Conservation (phyloP, 2,113 vertebrate genomes). For the Chionomys nivalis region DNA sequence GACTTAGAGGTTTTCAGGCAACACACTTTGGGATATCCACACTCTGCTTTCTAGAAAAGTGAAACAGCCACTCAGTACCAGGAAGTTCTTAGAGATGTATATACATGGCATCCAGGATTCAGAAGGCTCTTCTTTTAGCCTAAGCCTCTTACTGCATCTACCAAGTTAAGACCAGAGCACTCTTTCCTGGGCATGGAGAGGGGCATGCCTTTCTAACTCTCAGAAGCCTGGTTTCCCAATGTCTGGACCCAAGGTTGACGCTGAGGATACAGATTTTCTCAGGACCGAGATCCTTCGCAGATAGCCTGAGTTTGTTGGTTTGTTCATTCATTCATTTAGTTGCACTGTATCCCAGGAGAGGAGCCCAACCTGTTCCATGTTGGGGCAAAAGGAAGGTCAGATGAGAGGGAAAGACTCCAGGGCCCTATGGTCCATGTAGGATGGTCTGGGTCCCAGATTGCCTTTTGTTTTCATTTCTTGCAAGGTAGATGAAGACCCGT, state of each 20-base stretch:
- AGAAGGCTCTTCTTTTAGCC: background rate
- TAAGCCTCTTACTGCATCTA: background rate
- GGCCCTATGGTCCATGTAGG: accelerated
- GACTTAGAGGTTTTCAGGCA: background rate
- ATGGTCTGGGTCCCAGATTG: background rate
- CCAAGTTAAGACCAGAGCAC: background rate
- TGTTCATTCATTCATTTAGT: background rate
- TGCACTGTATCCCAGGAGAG: background rate
- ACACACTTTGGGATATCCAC: accelerated
- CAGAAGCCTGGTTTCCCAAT: background rate
- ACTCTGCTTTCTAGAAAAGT: background rate
- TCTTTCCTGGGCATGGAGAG: background rate
- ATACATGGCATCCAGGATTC: background rate
- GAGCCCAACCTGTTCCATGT: background rate
- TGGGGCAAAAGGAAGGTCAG: background rate
- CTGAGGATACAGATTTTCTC: background rate
- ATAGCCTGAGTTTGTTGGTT: background rate
- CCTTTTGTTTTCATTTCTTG: slow-evolving; percentile 23
- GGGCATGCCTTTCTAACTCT: background rate
- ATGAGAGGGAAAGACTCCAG: background rate
- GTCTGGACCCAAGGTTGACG: background rate
- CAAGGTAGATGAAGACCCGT: background rate
- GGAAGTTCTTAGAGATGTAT: background rate
- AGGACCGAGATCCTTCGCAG: background rate
- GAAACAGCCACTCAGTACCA: background rate